Evolutionary conservation across 2,797 vertebrate genomes (phyloP), one percentile per base, ranked within the genome.

Genomic region (Sebastes trivittatus): DNA sequence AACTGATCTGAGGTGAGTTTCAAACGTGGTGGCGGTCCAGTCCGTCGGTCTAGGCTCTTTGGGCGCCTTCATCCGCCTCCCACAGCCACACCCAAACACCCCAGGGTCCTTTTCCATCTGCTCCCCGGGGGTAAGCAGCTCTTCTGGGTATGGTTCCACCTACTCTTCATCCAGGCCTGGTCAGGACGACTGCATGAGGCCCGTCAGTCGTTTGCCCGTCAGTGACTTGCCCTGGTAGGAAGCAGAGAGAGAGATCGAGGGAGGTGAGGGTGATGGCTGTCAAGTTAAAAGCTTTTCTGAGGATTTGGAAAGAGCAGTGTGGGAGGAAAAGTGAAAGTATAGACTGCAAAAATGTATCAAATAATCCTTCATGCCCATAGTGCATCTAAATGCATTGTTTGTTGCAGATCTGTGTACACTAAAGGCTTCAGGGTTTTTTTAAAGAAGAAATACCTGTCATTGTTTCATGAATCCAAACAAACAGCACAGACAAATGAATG

Each of bases 181-280:
- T 99, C 98, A 99, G 96, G 98, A 99, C 14, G 98, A 99, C 96
- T 98, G 98, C 98, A 99, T 99, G 95, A 99, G 97, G 89, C 98
- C 98, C 0, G 98, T 98, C 96, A 99, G 97, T 32, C 98, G 97
- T 91, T 99, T 99, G 90, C 97, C 97, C 0, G 98, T 96, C 96
- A 99, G 95, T 2, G 98, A 99, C 93, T 99, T 99, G 85, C 98
- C 98, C 98, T 95, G 80, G 30, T 32, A 52, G 42, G 22, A 63
- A n/a, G 66, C 20, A 76, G 16, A 13, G 36, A 38, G 10, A 32
- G 32, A 74, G 55, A 72, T 8, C 1, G 7, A n/a, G 18, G 14
- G 36, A 56, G 30, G 78, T 5, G 36, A 73, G 18, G 20, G 34
- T 3, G 54, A 54, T 14, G 25, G 72, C 42, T 16, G 63, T 78